These are phyloP conservation scores for Alethe castanea DNA, from an alignment of 2,113 vertebrate species.

Conservation along the genomic window DNA sequence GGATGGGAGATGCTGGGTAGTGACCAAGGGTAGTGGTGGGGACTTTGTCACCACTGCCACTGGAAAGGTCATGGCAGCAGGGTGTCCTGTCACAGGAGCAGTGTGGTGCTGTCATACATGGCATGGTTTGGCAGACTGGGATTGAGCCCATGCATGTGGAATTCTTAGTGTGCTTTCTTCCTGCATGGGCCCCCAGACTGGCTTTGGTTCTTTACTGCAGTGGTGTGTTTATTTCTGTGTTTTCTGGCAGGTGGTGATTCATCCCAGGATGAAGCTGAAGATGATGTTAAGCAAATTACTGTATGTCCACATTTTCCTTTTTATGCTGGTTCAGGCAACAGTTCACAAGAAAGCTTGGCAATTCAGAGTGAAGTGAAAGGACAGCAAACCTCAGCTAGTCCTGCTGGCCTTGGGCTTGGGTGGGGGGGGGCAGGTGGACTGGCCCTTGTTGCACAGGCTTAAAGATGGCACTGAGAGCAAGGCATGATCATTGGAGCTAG, in stretches of 20 bases:
- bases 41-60: neutral
- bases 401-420: neutral
- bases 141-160: neutral
- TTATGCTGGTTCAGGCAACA: neutral
- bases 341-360: neutral
- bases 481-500: neutral
- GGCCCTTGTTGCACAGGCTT: neutral
- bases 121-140: neutral
- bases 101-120: neutral
- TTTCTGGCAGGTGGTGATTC: slow-evolving; percentile 88
- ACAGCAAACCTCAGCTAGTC: neutral
- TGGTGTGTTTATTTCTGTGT: neutral
- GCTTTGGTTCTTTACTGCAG: neutral
- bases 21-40: neutral
- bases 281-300: slow-evolving; percentile 94
- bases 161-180: neutral
- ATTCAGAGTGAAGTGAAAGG: neutral
- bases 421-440: neutral
- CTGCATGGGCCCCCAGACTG: neutral
- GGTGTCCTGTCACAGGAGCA: neutral
- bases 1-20: neutral
- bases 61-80: neutral
- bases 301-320: slow-evolving; percentile 70
- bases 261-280: slow-evolving; percentile 95
- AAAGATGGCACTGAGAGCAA: neutral